phyloP scores from a whole-genome alignment of 2,113 vertebrate species.

The Desmodus rotundus region DNA sequence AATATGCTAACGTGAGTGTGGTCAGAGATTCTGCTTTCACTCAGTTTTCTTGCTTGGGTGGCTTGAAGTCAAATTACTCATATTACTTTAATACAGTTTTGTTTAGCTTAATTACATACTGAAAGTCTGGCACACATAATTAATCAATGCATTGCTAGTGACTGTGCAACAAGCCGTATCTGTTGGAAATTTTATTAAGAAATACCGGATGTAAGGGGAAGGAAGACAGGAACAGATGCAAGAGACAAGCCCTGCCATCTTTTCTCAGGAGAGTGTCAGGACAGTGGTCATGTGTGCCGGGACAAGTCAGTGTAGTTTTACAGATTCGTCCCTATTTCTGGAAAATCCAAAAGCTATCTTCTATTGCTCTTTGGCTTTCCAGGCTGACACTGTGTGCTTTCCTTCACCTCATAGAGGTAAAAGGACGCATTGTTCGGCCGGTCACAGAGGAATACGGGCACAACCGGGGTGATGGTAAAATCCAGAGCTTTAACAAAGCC shows the following conservation, averaged over 20 bases:
- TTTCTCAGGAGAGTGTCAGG: not conserved
- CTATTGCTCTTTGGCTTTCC: not conserved
- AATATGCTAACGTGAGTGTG: conserved; percentile 49
- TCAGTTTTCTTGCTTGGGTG: conserved; percentile 58
- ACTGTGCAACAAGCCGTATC: conserved; percentile 40
- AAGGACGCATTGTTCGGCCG: not conserved
- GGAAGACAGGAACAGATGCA: not conserved
- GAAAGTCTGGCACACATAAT: conserved; percentile 68
- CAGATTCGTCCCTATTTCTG: not conserved
- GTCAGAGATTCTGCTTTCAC: conserved; percentile 59
- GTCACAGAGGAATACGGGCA: not conserved
- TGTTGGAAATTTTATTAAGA: conserved; percentile 54
- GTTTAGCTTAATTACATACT: conserved; percentile 65
- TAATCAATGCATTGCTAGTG: conserved; percentile 57
- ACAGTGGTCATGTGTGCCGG: not conserved
- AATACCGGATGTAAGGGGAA: conserved; percentile 1
- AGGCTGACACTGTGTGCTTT: not conserved
- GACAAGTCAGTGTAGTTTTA: not conserved
- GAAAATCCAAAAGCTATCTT: not conserved
- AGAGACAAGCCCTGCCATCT: not conserved
- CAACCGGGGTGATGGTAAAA: not conserved
- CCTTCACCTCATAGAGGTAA: not conserved
- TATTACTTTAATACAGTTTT: conserved; percentile 67
- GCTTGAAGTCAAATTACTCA: conserved; percentile 61
- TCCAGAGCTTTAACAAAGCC: not conserved